A percentile compares a stretch with the other conserved stretches of the same genome.
These are phyloP conservation scores for Cremastinae sp. DNA, from an alignment of 2,888 invertebrate species.

Conservation along the genomic window DNA sequence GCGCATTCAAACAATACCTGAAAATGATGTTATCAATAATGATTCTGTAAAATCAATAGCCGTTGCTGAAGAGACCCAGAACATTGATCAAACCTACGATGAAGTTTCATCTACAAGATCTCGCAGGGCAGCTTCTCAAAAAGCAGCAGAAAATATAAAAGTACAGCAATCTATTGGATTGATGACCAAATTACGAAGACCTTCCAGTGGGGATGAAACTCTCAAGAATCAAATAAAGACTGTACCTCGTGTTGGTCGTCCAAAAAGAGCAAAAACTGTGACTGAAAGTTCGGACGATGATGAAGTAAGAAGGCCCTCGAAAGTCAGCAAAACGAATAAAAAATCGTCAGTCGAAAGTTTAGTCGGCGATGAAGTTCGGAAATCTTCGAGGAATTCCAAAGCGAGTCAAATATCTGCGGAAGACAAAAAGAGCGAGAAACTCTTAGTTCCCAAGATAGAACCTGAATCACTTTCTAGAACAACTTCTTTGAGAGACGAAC, in stretches of 20 bases:
- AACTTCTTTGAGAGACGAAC: neutral
- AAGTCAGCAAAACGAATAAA: conserved; percentile 62
- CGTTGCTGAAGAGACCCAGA: conserved; percentile 3
- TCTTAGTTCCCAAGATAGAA: conserved; percentile 13
- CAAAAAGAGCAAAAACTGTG: conserved; percentile 66
- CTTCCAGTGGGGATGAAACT: conserved; percentile 44
- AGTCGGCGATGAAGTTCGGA: too few species aligned
- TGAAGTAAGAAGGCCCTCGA: conserved; percentile 64
- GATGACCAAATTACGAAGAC: conserved; percentile 65
- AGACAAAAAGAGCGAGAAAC: neutral
- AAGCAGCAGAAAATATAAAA: conserved; percentile 70
- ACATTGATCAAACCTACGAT: conserved; percentile 36
- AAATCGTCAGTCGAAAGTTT: too few species aligned
- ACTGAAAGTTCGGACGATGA: conserved; percentile 72
- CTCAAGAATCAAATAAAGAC: neutral
- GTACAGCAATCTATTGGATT: conserved; percentile 67
- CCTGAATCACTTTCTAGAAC: neutral
- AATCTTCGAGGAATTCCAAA: too few species aligned
- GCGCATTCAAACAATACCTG: conserved; percentile 74
- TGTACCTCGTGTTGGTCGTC: conserved; percentile 38
- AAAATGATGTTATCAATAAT: conserved; percentile 65
- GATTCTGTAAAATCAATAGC: conserved; percentile 4
- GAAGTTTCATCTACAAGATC: conserved; percentile 43
- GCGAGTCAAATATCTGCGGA: too few species aligned
- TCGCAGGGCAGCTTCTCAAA: conserved; percentile 71